Conservation (phyloP, 2,797 vertebrate species). For the Acrocephalus scirpaceus region DNA sequence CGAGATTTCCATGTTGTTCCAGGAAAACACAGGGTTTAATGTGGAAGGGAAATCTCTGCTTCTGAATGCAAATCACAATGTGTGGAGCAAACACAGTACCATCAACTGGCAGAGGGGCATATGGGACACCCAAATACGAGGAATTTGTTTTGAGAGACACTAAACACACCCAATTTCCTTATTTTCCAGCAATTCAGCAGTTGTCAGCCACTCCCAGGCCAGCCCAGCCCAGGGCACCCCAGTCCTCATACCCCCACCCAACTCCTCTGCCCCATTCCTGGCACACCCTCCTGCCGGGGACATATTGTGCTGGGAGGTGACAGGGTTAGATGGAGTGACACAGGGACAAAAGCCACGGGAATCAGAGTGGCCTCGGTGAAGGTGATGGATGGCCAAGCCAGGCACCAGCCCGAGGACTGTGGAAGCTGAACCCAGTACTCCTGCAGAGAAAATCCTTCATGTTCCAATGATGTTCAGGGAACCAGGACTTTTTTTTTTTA, state of each 20-base stretch:
- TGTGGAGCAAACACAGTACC: not conserved
- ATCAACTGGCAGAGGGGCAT: not conserved
- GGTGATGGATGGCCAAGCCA: not conserved
- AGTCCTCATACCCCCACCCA: not conserved
- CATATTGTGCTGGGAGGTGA: not conserved
- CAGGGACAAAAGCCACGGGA: not conserved
- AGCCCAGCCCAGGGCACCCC: not conserved
- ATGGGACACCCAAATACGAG: not conserved
- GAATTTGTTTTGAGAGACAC: not conserved
- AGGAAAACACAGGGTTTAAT: not conserved
- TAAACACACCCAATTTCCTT: not conserved
- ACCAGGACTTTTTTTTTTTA: not conserved
- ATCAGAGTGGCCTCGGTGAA: not conserved
- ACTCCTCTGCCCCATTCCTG: fast-evolving
- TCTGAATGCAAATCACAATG: not conserved
- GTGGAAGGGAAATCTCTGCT: not conserved
- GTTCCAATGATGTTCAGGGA: fast-evolving
- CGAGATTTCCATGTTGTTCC: not conserved
- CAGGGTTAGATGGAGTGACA: not conserved
- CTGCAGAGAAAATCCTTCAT: fast-evolving
- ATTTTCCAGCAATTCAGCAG: not conserved
- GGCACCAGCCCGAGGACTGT: fast-evolving
- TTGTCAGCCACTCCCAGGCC: not conserved
- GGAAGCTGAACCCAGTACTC: not conserved
- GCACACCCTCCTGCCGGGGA: not conserved